Evolutionary conservation across 2,797 vertebrate genomes (phyloP).

Genomic region (Acanthornis magna): DNA sequence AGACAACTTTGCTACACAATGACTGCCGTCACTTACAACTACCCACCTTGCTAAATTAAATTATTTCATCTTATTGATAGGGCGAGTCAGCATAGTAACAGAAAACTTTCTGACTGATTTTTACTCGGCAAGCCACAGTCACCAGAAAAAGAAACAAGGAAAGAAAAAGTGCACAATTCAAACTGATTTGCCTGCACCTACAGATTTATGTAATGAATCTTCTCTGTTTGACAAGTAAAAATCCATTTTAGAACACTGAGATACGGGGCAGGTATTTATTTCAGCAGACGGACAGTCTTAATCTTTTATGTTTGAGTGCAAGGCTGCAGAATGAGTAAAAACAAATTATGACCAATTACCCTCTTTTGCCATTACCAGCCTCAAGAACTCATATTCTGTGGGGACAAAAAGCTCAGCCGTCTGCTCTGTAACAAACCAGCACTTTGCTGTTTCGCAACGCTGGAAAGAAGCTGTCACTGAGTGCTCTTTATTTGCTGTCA

Average conservation of each 20-base stretch:
- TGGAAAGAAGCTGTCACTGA: slow-evolving; percentile 33
- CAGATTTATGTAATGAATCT: neutral
- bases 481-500: neutral
- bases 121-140: neutral
- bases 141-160: neutral
- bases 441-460: neutral
- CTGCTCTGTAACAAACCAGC: neutral
- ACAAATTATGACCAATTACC: slow-evolving; percentile 13
- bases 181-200: neutral
- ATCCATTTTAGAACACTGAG: neutral
- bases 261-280: neutral
- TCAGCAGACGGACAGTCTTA: neutral
- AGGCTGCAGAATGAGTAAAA: slow-evolving; percentile 22
- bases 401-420: neutral
- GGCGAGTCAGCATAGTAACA: neutral
- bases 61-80: neutral
- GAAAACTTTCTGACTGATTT: slow-evolving; percentile 25
- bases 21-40: neutral
- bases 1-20: neutral
- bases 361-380: slow-evolving; percentile 25
- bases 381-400: neutral
- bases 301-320: neutral
- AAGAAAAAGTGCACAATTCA: neutral
- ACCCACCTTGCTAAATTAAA: slow-evolving; percentile 20
- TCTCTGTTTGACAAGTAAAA: neutral